These are phyloP conservation scores for Mohoua ochrocephala DNA, from an alignment of 2,113 vertebrate species.

Conservation along the genomic window DNA sequence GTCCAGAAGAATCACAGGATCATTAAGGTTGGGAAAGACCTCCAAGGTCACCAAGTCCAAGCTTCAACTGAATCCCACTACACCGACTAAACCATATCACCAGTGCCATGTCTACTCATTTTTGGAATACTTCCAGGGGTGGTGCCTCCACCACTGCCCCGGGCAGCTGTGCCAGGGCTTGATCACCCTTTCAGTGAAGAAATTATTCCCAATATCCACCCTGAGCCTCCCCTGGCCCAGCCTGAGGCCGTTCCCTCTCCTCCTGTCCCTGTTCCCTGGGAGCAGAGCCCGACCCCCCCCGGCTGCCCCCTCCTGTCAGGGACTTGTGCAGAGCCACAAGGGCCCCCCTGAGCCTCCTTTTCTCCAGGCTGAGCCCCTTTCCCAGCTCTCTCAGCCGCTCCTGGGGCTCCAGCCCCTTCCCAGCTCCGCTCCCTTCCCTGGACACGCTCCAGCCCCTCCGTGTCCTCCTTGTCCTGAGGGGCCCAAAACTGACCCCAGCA, in stretches of 20 bases:
- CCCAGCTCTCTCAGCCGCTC: neutral
- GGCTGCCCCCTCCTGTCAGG: neutral
- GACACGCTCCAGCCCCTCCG: fast-evolving
- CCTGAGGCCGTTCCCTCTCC: fast-evolving
- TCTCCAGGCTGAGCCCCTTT: neutral
- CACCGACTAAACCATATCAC: neutral
- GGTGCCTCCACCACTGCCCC: neutral
- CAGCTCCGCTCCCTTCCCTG: fast-evolving
- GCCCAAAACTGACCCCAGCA: neutral
- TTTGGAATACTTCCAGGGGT: neutral
- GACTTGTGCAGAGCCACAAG: neutral
- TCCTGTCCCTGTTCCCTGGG: neutral
- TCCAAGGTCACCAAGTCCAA: neutral
- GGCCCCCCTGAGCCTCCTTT: neutral
- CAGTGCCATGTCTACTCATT: fast-evolving
- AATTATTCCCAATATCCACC: neutral
- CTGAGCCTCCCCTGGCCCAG: fast-evolving
- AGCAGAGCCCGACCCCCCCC: neutral
- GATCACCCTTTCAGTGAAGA: neutral
- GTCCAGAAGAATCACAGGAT: neutral
- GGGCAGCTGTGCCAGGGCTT: neutral
- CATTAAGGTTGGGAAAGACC: neutral
- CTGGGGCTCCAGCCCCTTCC: neutral
- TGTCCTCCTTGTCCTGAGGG: fast-evolving
- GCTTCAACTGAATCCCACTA: neutral